Base-by-base conservation (phyloP, 2,888 invertebrate genomes). In the Drosophila siamana region DNA sequence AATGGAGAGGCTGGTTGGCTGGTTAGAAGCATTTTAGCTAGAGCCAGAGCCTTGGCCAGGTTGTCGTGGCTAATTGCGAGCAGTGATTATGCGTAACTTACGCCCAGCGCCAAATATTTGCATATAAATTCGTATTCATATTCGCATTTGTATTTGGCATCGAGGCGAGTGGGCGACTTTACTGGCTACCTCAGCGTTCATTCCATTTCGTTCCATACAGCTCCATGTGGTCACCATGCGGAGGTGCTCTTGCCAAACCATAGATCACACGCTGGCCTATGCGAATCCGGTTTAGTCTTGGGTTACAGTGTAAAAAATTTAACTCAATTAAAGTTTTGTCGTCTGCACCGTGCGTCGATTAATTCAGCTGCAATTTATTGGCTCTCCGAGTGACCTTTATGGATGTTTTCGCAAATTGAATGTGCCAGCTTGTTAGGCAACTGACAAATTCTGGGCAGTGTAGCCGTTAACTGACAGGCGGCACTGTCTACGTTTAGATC, bases 311-410 rank as follows among this genome's bases (percentile, higher is more conserved):
- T 59, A 71, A 80, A 77, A 84, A 78, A 75, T 78, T 24, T 38
- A 33, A 63, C 44, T 50, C 76, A 78, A 86, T 81, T 78, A 80
- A 74, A 75, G 69, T 48, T 38, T 69, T 83, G 84, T 75, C 84
- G 86, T 44, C 73, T 66, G 43, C 50, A 65, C 69, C 63, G 47
- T 36, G 55, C 52, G 40, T 22, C 74, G 62, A 63, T 71, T 72
- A 75, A 71, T 65, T 74, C 57, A 44, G 16, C 8, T 19, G 5
- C 38, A 73, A 79, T 77, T 78, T 69, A 81, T 81, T 55, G 52
- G 16, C 13, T 52, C 51, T 36, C 44, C 43, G 50, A 28, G 51
- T 62, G 56, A 67, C 60, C 65, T 74, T 77, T 74, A 72, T 80
- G 65, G 73, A 78, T 75, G 62, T 65, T 22, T 56, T 59, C 22